phyloP scores from a whole-genome alignment of 2,797 vertebrate species.

The Argyrosomus regius region DNA sequence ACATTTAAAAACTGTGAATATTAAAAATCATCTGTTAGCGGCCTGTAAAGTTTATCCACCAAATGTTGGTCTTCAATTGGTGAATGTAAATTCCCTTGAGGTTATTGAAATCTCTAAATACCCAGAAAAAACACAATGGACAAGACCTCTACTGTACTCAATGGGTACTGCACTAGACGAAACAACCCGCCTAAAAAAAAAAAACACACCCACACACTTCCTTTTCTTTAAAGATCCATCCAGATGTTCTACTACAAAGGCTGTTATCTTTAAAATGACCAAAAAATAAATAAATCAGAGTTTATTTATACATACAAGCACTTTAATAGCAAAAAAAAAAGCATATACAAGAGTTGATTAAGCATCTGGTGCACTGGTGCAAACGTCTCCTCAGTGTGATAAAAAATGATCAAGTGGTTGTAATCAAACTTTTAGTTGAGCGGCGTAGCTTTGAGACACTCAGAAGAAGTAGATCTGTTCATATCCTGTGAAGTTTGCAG shows the following conservation, averaged over 20 bases:
- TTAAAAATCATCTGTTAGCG: not conserved
- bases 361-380: not conserved
- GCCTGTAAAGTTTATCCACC: not conserved
- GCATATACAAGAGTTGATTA: not conserved
- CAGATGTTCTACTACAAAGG: not conserved
- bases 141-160: not conserved
- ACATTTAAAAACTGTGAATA: not conserved
- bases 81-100: not conserved
- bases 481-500: conserved; percentile 82
- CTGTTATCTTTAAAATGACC: not conserved
- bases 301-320: not conserved
- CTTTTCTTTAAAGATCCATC: not conserved
- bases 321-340: not conserved
- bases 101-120: not conserved
- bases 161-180: not conserved
- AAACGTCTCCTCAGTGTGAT: not conserved
- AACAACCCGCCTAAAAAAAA: not conserved
- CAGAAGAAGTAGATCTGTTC: conserved; percentile 89
- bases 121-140: not conserved
- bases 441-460: conserved; percentile 31
- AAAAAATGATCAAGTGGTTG: not conserved
- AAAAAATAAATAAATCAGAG: not conserved
- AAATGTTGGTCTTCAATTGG: not conserved
- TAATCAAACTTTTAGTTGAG: not conserved
- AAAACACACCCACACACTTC: not conserved